Percentiles rank a stretch among this genome's conserved stretches.
phyloP scores from a whole-genome alignment of 2,113 vertebrate species.

The Macrotis lagotis region DNA sequence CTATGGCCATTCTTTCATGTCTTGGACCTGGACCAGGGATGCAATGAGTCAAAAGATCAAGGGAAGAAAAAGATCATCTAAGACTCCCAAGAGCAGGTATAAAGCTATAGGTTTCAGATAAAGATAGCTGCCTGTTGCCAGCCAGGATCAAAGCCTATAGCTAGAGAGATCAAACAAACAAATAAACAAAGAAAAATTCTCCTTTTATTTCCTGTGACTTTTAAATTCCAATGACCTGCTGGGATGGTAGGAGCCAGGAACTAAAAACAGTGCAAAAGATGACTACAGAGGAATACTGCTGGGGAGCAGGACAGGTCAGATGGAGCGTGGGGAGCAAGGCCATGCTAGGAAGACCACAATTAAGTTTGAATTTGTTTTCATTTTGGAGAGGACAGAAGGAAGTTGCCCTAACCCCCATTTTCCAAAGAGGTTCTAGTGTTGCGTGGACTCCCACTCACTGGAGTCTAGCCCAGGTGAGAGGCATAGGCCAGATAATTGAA shows the following conservation, averaged over 20 bases:
- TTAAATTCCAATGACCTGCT: not conserved
- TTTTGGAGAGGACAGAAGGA: not conserved
- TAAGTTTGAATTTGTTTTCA: not conserved
- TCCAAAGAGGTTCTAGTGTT: not conserved
- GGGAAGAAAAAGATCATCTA: not conserved
- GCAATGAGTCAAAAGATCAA: not conserved
- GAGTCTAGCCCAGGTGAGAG: not conserved
- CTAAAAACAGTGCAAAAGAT: not conserved
- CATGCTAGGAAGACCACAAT: not conserved
- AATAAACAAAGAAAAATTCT: not conserved
- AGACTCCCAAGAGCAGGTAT: not conserved
- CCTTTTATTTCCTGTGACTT: constrained; percentile 14
- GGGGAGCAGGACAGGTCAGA: not conserved
- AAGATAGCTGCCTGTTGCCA: not conserved
- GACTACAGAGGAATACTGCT: not conserved
- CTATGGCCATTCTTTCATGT: not conserved
- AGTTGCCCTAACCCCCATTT: not conserved
- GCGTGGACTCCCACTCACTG: not conserved
- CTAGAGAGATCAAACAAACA: not conserved
- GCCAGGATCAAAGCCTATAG: not conserved
- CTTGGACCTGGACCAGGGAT: constrained; percentile 5
- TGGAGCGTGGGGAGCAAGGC: not conserved
- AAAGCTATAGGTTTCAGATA: not conserved
- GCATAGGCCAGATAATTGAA: not conserved
- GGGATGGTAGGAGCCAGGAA: not conserved